A percentile compares a stretch with the other conserved stretches of the same genome.
phyloP scores from a whole-genome alignment of 2,113 vertebrate genomes.

The Archilochus colubris region DNA sequence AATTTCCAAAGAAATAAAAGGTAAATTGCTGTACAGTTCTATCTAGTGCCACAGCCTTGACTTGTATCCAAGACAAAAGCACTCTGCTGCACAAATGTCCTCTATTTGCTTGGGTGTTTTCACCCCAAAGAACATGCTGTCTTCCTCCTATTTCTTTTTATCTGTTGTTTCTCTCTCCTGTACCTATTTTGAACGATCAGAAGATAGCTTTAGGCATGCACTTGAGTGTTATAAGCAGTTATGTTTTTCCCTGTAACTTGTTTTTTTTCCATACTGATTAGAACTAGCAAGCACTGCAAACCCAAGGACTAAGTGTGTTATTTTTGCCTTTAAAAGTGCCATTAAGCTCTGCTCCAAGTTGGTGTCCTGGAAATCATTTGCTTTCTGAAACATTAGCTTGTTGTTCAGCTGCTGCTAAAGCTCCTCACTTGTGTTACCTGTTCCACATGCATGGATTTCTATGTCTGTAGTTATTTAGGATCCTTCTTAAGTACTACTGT shows the following conservation, averaged over 20 bases:
- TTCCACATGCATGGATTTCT: neutral
- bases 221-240: neutral
- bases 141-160: neutral
- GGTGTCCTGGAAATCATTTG: neutral
- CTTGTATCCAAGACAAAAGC: neutral
- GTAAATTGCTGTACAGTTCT: neutral
- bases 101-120: neutral
- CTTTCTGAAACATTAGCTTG: neutral
- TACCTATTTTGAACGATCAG: neutral
- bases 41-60: neutral
- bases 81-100: neutral
- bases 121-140: neutral
- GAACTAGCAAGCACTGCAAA: neutral
- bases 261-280: neutral
- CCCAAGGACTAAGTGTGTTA: neutral
- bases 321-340: neutral
- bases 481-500: neutral
- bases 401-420: neutral
- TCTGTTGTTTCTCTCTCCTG: neutral
- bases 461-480: neutral
- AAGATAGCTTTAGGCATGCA: neutral
- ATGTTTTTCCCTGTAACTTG: neutral
- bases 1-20: neutral
- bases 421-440: neutral
- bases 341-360: neutral